phyloP scores from a whole-genome alignment of 2,888 invertebrate species.

The Heliconius ethilla region DNA sequence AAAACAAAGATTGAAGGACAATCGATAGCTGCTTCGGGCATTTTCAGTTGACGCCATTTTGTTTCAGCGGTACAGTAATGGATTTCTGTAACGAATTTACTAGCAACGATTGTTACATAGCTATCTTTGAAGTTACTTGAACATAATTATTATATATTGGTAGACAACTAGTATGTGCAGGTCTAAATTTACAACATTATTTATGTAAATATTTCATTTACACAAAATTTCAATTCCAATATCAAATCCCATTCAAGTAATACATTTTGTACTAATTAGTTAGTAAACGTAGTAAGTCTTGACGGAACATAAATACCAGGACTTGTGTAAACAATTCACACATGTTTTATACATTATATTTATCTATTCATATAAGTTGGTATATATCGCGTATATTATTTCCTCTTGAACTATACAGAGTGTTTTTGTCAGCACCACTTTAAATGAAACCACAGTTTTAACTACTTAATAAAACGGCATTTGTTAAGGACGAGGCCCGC shows the following conservation, averaged over 20 bases:
- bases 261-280: too few relatives aligned
- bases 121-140: background rate
- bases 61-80: conserved; percentile 5
- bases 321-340: too few relatives aligned
- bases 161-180: background rate
- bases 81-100: background rate
- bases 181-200: background rate
- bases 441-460: too few relatives aligned
- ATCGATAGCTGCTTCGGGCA: conserved; percentile 7
- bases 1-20: background rate
- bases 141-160: background rate
- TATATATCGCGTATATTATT: background rate
- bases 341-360: background rate
- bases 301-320: too few relatives aligned
- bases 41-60: conserved; percentile 24
- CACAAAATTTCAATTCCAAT: too few relatives aligned
- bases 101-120: background rate
- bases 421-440: too few relatives aligned
- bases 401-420: too few relatives aligned
- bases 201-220: too few relatives aligned
- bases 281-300: too few relatives aligned
- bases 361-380: background rate
- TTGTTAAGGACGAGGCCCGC: too few relatives aligned
- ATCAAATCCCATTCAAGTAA: too few relatives aligned
- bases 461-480: too few relatives aligned